Conservation (phyloP, 2,888 invertebrate genomes). For the Dastarcus helophoroides region DNA sequence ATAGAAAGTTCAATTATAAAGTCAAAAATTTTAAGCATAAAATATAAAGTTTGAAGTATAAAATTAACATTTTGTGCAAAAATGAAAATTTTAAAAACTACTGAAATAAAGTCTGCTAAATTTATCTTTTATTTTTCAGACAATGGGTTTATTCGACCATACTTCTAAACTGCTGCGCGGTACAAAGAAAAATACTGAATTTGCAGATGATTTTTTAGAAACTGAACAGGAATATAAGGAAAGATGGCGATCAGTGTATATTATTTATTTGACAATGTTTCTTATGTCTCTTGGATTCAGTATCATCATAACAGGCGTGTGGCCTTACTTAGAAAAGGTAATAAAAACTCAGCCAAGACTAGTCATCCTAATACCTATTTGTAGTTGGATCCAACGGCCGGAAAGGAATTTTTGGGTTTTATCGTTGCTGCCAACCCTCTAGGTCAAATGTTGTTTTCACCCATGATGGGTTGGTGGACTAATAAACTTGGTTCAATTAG, state of each 20-base stretch:
- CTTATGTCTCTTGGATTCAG: conserved; percentile 82
- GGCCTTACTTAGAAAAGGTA: conserved; percentile 81
- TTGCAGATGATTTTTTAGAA: too few species aligned
- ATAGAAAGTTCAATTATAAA: too few species aligned
- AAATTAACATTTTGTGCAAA: too few species aligned
- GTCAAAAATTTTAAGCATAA: too few species aligned
- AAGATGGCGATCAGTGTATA: conserved; percentile 68
- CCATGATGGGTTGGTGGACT: conserved; percentile 75
- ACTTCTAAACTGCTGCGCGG: too few species aligned
- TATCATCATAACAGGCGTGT: conserved; percentile 76
- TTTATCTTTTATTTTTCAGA: too few species aligned
- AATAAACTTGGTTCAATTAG: conserved; percentile 63
- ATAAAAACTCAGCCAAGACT: neutral
- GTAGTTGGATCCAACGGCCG: conserved; percentile 69
- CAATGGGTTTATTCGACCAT: too few species aligned
- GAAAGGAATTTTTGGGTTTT: conserved; percentile 73
- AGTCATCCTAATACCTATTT: conserved; percentile 19
- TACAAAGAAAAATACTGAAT: too few species aligned
- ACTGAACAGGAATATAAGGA: conserved; percentile 51
- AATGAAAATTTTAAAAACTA: too few species aligned
- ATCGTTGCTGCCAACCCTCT: conserved; percentile 80
- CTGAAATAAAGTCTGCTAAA: too few species aligned
- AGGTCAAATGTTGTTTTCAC: conserved; percentile 78
- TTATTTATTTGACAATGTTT: conserved; percentile 84
- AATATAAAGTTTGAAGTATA: too few species aligned